Base-by-base conservation (phyloP, 1,140 invertebrate genomes). In the Aphelenchoides fujianensis region DNA sequence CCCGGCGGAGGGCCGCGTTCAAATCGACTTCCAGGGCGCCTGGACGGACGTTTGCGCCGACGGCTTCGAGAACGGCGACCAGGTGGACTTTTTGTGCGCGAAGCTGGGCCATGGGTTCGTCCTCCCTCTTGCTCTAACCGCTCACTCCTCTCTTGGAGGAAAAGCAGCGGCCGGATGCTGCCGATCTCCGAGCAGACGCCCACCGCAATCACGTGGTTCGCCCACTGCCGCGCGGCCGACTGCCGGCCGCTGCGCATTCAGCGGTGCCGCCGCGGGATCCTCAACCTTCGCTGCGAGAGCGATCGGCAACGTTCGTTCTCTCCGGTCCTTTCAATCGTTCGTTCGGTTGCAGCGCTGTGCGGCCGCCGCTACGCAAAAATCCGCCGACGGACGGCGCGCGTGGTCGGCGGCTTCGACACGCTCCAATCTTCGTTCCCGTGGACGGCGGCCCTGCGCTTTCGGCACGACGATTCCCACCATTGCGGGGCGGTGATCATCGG, bases 21-120 rank as follows among this genome's bases (percentile, higher is more conserved):
- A 73, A 62, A 28, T 73, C 1, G 32, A 2, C 9, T 59, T 73
- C 30, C 68, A 73, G 12, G 34, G 62, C 30, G 34, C 30, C 12
- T 73, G 55, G 53, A 35, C 69, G 28, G 71, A 73, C 63, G 54
- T 73, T 12, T 73, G 71, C 53, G 28, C 55, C 19, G 71, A 73
- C 64, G 31, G 53, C 9, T 52, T 73, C 31, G 36, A 72, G 32
- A 23, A 72, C 34, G 31, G 2, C 35, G 63, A 69, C n/a, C 63
- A 67, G 59, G 3, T 36, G 12, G 36, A 37, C 32, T 48, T 16
- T 19, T 19, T 68, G 36, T 69, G 23, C n/a, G 12, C 3, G 9
- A 69, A 28, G 27, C 68, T 69, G 30, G 68, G 55, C 9, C 53
- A 30, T 28, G 55, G 57, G 41, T 53, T n/a, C n/a, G n/a, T n/a